Conservation (phyloP, 64 coral and sea anemone species). For the Dendronephthya gigantea region DNA sequence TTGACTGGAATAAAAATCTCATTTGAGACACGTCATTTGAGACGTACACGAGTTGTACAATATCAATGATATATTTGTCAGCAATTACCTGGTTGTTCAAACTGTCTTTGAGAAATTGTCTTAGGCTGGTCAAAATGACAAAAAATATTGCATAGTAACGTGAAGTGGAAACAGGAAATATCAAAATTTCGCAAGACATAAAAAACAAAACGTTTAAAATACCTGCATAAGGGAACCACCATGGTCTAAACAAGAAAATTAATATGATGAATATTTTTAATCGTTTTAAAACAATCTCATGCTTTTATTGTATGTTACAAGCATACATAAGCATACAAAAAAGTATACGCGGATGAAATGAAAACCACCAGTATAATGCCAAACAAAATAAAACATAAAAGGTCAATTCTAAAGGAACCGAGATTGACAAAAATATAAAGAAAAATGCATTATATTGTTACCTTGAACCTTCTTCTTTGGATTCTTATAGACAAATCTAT, state of each 20-base stretch:
- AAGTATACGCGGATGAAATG: too few species aligned
- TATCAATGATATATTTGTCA: background rate
- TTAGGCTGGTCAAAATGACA: constrained; percentile 26
- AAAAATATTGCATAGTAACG: background rate
- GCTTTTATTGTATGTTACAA: background rate
- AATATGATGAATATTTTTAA: background rate
- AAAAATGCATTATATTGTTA: too few species aligned
- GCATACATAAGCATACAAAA: too few species aligned
- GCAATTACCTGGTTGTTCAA: constrained; percentile 48
- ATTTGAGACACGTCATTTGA: background rate
- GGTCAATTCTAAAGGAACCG: too few species aligned
- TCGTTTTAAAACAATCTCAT: background rate
- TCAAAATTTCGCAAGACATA: background rate
- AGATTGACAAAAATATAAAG: too few species aligned
- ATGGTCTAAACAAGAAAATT: constrained; percentile 53
- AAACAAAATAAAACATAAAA: too few species aligned
- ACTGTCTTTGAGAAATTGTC: constrained; percentile 26
- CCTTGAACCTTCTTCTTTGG: constrained; percentile 85
- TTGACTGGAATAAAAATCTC: constrained; percentile 33
- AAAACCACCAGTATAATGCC: too few species aligned
- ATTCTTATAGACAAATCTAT: constrained; percentile 96
- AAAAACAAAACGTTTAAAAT: background rate
- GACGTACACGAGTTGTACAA: background rate
- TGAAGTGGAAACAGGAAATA: too few species aligned
- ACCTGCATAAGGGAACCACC: constrained; percentile 95